Evolutionary conservation across 1,140 invertebrate species (phyloP).

Genomic region (Drosophila nebulosa): DNA sequence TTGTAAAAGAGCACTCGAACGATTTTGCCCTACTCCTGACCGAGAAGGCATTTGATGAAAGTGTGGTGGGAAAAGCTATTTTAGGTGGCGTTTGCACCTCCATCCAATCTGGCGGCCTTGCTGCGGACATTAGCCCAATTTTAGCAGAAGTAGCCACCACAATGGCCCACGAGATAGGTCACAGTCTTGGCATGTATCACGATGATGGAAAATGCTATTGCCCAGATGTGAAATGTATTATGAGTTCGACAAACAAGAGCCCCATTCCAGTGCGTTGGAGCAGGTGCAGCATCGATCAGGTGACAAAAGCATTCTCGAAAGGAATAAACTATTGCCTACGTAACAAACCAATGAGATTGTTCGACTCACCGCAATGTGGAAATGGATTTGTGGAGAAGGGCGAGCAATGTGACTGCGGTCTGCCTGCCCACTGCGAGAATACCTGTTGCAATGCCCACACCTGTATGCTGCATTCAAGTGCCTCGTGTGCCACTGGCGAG

Average conservation of each 20-base stretch:
- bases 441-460: slow-evolving; percentile 94
- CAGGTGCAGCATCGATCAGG: slow-evolving; percentile 92
- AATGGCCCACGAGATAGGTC: slow-evolving; percentile 99
- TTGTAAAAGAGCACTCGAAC: slow-evolving; percentile 93
- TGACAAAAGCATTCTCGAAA: slow-evolving; percentile 94
- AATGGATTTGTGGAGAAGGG: slow-evolving; percentile 97
- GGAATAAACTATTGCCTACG: slow-evolving; percentile 98
- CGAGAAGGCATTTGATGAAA: slow-evolving; percentile 90
- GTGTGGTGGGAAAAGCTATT: slow-evolving; percentile 95
- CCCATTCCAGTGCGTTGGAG: slow-evolving; percentile 94
- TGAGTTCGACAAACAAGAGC: slow-evolving; percentile 92
- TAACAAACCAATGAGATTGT: slow-evolving; percentile 88
- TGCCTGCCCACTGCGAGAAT: slow-evolving; percentile 89
- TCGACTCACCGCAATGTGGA: slow-evolving; percentile 96
- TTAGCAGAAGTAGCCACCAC: slow-evolving; percentile 96
- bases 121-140: slow-evolving; percentile 95
- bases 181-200: slow-evolving; percentile 99
- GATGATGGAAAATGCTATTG: slow-evolving; percentile 92
- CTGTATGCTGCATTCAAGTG: slow-evolving; percentile 93
- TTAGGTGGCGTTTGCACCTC: slow-evolving; percentile 99
- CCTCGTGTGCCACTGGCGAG: slow-evolving; percentile 95
- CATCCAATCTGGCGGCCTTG: slow-evolving; percentile 97
- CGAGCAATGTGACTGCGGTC: slow-evolving; percentile 97
- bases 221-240: slow-evolving; percentile 95
- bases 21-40: slow-evolving; percentile 98